Evolutionary conservation across 2,888 invertebrate species (phyloP).

Genomic region (Osmoderma eremita): DNA sequence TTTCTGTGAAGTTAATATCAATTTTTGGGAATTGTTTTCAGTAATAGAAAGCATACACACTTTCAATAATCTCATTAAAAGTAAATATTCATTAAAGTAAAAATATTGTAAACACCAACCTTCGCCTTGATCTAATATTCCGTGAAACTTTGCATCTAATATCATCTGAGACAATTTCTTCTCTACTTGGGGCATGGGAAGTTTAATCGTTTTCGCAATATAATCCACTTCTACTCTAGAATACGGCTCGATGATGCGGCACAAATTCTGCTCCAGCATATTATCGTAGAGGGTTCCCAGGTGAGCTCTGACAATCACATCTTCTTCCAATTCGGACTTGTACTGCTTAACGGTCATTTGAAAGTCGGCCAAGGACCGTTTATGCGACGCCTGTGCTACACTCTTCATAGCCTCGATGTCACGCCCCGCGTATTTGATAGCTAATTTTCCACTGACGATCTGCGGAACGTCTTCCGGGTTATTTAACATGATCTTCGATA

Average conservation of each 20-base stretch:
- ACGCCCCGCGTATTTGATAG: slow-evolving; percentile 93
- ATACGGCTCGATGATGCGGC: slow-evolving; percentile 98
- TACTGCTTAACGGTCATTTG: slow-evolving; percentile 88
- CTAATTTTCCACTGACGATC: slow-evolving; percentile 95
- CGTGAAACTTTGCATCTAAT: slow-evolving; percentile 95
- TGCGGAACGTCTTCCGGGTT: slow-evolving; percentile 96
- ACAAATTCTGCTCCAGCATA: slow-evolving; percentile 98
- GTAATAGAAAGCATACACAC: no score
- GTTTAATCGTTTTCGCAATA: slow-evolving; percentile 89
- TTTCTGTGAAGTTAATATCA: no score
- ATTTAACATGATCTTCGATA: slow-evolving; percentile 98
- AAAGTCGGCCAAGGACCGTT: slow-evolving; percentile 96
- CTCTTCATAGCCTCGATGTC: slow-evolving; percentile 98
- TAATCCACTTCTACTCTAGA: slow-evolving; percentile 95
- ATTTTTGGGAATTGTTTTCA: no score
- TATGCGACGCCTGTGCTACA: slow-evolving; percentile 95
- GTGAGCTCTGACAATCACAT: slow-evolving; percentile 96
- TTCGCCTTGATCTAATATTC: slow-evolving; percentile 98
- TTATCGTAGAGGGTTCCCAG: slow-evolving; percentile 96
- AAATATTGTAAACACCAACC: slow-evolving; percentile 62
- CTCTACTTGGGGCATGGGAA: slow-evolving; percentile 92
- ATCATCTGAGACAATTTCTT: slow-evolving; percentile 99
- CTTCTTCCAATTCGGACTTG: slow-evolving; percentile 90
- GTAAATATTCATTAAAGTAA: no score
- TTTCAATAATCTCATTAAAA: no score